Evolutionary conservation across 2,113 vertebrate genomes (phyloP).

Genomic region (Eupsittula cactorum): DNA sequence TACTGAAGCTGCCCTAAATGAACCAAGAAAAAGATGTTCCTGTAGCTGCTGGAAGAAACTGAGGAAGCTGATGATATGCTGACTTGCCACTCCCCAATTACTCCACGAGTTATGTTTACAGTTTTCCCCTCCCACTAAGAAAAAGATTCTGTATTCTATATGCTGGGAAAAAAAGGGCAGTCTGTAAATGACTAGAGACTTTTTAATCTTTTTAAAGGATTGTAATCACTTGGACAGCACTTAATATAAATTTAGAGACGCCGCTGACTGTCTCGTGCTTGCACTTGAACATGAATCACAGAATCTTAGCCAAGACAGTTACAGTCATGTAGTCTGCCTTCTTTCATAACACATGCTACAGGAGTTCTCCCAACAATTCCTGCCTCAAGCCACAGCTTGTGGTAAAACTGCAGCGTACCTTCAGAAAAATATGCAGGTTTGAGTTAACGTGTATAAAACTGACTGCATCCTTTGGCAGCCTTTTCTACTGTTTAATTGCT

Average conservation of each 20-base stretch:
- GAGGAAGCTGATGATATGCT: background rate
- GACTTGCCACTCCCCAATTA: background rate
- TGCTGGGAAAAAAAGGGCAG: background rate
- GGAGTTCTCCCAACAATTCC: background rate
- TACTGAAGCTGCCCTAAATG: background rate
- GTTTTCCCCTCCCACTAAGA: background rate
- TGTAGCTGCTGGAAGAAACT: background rate
- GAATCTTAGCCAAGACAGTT: background rate
- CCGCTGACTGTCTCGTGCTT: background rate
- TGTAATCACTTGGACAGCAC: background rate
- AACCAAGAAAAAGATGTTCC: background rate
- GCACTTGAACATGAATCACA: background rate
- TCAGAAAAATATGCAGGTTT: conserved; percentile 5
- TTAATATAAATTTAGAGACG: background rate
- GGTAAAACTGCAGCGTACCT: background rate
- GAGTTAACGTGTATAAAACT: background rate
- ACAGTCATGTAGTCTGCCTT: background rate
- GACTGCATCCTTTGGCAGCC: background rate
- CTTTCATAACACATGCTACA: background rate
- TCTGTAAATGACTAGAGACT: background rate
- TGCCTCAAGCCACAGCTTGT: background rate
- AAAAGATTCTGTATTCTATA: background rate
- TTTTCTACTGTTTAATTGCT: background rate
- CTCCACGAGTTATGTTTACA: background rate
- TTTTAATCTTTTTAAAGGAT: background rate